Conservation (phyloP, 2,113 vertebrate genomes). For the Cyprinus carpio region DNA sequence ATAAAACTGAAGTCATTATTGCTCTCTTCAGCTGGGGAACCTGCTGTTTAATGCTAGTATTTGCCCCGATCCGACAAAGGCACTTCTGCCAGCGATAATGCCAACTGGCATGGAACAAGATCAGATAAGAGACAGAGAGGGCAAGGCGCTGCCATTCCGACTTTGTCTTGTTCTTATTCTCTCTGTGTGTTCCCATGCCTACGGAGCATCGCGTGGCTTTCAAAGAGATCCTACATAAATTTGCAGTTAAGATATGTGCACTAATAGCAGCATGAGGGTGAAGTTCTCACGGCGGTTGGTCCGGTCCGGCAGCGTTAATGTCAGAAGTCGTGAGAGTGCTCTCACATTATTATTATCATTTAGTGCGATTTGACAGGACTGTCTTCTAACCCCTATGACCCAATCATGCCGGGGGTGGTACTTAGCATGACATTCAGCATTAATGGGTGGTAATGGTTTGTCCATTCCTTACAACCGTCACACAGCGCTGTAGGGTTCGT, state of each 20-base stretch:
- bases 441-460: slow-evolving; percentile 40
- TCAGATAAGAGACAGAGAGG: slow-evolving; percentile 39
- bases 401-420: slow-evolving; percentile 26
- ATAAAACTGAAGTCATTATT: slow-evolving; percentile 31
- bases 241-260: slow-evolving; percentile 32
- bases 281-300: slow-evolving; percentile 36
- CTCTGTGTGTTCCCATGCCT: slow-evolving; percentile 29
- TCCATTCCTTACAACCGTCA: slow-evolving; percentile 4
- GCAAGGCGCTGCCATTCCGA: not conserved
- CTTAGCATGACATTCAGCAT: slow-evolving; percentile 28
- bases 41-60: slow-evolving; percentile 37
- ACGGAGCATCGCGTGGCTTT: slow-evolving; percentile 26
- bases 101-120: slow-evolving; percentile 36
- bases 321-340: slow-evolving; percentile 25
- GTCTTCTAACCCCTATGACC: slow-evolving; percentile 44
- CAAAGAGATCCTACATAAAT: slow-evolving; percentile 36
- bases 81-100: slow-evolving; percentile 37
- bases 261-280: slow-evolving; percentile 35
- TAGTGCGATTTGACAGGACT: slow-evolving; percentile 43
- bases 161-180: not conserved
- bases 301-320: slow-evolving; percentile 37
- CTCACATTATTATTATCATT: slow-evolving; percentile 48
- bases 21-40: slow-evolving; percentile 20
- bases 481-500: not conserved
- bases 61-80: slow-evolving; percentile 25